A percentile compares a stretch with the other conserved stretches of the same genome.
Evolutionary conservation across 1,140 invertebrate species (phyloP).

Genomic region (Microvelia longipes): DNA sequence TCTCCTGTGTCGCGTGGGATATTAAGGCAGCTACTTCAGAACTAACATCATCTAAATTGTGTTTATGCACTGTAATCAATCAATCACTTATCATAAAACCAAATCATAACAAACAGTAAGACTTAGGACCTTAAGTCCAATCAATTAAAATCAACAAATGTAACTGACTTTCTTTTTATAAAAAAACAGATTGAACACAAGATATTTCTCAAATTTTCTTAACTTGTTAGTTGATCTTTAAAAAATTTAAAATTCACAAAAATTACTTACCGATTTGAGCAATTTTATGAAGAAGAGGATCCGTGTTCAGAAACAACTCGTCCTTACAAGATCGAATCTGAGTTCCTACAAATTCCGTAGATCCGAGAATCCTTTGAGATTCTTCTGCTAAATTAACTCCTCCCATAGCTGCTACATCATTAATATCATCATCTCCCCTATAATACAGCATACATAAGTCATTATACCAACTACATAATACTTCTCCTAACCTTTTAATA

Average conservation of each 20-base stretch:
- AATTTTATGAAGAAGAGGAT: constrained; percentile 60
- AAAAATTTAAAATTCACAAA: not conserved
- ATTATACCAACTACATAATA: not conserved
- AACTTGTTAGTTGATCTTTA: too few species aligned
- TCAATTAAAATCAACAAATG: too few species aligned
- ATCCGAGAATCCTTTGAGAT: constrained; percentile 83
- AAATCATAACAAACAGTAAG: too few species aligned
- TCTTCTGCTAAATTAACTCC: constrained; percentile 97
- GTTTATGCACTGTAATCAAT: constrained; percentile 45
- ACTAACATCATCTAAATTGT: constrained; percentile 73
- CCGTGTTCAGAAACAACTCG: constrained; percentile 70
- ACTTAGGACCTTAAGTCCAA: too few species aligned
- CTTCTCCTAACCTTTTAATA: too few species aligned
- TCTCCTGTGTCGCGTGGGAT: constrained; percentile 89
- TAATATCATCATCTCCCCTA: constrained; percentile 85
- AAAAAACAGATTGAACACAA: too few species aligned
- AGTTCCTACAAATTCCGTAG: constrained; percentile 86
- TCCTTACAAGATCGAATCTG: constrained; percentile 93
- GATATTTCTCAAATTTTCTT: too few species aligned
- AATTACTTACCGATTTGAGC: constrained; percentile 46
- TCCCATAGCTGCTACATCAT: constrained; percentile 97
- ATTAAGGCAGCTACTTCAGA: constrained; percentile 78
- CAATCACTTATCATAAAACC: too few species aligned
- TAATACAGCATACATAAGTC: constrained; percentile 17
- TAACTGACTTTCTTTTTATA: too few species aligned